A percentile compares a stretch with the other conserved stretches of the same genome.
Evolutionary conservation across 2,797 vertebrate species (phyloP).

Genomic region (Ptychadena robeensis): DNA sequence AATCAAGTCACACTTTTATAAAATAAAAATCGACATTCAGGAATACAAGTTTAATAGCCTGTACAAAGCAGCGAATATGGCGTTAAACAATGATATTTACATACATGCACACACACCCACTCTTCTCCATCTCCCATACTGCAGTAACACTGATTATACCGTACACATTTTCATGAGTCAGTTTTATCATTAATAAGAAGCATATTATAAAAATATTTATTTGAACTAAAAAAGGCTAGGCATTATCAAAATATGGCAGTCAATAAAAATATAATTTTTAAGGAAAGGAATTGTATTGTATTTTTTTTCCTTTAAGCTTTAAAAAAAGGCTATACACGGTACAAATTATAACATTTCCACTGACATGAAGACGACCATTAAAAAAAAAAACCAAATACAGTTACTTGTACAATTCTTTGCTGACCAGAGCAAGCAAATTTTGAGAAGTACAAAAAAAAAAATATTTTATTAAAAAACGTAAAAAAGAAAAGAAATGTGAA

Average conservation of each 20-base stretch:
- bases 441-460: neutral
- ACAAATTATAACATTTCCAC: neutral
- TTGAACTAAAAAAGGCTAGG: neutral
- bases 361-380: neutral
- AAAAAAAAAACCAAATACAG: neutral
- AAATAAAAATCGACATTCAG: neutral
- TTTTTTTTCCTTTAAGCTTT: slow-evolving; percentile 22
- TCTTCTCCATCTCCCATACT: slow-evolving; percentile 3
- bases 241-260: slow-evolving; percentile 8
- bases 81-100: neutral
- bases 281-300: slow-evolving; percentile 3
- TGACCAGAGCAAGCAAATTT: neutral
- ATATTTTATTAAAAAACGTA: neutral
- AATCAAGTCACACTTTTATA: neutral
- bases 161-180: neutral
- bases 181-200: slow-evolving; percentile 22
- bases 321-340: slow-evolving; percentile 6
- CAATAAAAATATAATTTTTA: slow-evolving; percentile 32
- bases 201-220: slow-evolving; percentile 37
- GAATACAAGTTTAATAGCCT: neutral
- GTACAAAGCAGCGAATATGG: neutral
- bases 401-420: too few species aligned
- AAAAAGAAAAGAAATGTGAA: neutral
- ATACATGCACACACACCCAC: neutral
- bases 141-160: slow-evolving; percentile 38